phyloP scores from a whole-genome alignment of 1,140 invertebrate species.

The Brachionus sp. region DNA sequence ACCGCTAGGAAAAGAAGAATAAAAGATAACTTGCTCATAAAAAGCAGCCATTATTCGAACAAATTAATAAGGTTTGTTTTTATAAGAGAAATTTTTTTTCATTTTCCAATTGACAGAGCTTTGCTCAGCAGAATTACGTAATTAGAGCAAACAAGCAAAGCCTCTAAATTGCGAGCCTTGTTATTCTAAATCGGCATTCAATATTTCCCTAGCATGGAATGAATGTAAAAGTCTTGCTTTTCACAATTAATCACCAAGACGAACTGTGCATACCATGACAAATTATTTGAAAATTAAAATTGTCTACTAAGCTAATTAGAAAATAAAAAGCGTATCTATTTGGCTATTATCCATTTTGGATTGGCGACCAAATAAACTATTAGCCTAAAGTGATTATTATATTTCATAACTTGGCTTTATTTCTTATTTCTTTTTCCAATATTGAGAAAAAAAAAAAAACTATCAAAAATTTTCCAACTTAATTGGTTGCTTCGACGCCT shows the following conservation, averaged over 20 bases:
- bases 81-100: not conserved
- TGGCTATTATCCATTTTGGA: not conserved
- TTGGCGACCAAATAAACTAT: not conserved
- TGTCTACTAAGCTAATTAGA: not conserved
- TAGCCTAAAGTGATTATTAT: not conserved
- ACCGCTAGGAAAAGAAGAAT: not conserved
- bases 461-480: not conserved
- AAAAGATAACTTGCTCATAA: not conserved
- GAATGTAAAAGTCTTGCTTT: not conserved
- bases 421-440: not conserved
- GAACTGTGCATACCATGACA: not conserved
- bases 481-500: not conserved
- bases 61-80: not conserved
- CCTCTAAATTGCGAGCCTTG: not conserved
- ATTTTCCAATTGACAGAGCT: not conserved
- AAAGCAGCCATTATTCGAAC: conserved; percentile 1
- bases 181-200: not conserved
- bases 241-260: not conserved
- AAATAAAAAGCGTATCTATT: not conserved
- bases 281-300: not conserved
- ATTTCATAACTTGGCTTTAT: not conserved
- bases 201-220: not conserved
- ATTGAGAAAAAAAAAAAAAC: not conserved
- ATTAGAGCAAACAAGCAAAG: not conserved
- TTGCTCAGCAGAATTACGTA: not conserved